Evolutionary conservation across 2,113 vertebrate species (phyloP).

Genomic region (Copsychus sechellarum): DNA sequence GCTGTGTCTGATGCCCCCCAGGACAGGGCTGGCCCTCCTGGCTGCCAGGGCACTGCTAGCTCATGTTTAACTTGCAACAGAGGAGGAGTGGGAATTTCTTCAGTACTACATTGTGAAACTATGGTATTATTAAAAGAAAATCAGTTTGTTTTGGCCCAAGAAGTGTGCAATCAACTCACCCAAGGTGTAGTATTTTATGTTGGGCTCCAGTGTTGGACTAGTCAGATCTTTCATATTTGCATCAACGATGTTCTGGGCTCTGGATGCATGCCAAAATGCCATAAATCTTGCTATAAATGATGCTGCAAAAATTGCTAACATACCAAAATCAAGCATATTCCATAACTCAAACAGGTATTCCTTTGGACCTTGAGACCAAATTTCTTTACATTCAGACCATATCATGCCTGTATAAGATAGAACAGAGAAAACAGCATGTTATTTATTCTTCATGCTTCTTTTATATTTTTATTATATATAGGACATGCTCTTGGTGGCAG

Average conservation of each 20-base stretch:
- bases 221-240: constrained; percentile 79
- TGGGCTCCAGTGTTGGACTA: constrained; percentile 82
- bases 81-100: not conserved
- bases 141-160: not conserved
- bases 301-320: constrained; percentile 91
- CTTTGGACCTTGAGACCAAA: constrained; percentile 92
- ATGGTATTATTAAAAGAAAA: not conserved
- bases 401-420: constrained; percentile 85
- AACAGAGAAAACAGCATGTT: not conserved
- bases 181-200: constrained; percentile 91
- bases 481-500: not conserved
- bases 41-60: not conserved
- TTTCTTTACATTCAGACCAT: constrained; percentile 94
- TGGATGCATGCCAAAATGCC: constrained; percentile 93
- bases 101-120: not conserved
- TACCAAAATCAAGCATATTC: constrained; percentile 97
- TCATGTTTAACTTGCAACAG: not conserved
- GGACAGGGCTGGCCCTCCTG: not conserved
- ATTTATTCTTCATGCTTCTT: not conserved
- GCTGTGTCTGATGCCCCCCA: not conserved
- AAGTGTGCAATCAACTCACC: constrained; percentile 78
- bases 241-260: constrained; percentile 89
- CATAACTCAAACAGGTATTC: constrained; percentile 95
- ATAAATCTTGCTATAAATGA: constrained; percentile 94
- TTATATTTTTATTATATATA: not conserved